Conservation (phyloP, 2,797 vertebrate species). For the Dicrostonyx torquatus region DNA sequence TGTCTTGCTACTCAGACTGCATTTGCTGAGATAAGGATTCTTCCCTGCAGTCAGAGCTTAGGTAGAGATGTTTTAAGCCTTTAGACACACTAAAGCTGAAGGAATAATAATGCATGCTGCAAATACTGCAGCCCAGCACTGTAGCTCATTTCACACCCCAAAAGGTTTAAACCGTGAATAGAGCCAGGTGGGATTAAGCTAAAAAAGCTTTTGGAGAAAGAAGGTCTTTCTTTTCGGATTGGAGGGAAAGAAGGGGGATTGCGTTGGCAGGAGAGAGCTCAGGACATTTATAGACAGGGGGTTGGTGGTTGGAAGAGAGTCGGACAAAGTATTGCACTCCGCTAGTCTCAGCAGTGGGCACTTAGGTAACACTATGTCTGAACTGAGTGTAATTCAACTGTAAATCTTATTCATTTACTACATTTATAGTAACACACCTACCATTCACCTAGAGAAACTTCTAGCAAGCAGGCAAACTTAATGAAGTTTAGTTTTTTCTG, state of each 20-base stretch:
- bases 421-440: neutral
- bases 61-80: slow-evolving; percentile 52
- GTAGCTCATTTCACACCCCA: slow-evolving; percentile 62
- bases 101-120: slow-evolving; percentile 47
- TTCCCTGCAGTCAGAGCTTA: slow-evolving; percentile 64
- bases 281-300: neutral
- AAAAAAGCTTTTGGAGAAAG: slow-evolving; percentile 54
- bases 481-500: slow-evolving; percentile 13
- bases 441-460: neutral
- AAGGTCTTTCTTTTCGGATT: slow-evolving; percentile 23
- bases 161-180: slow-evolving; percentile 57
- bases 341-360: neutral
- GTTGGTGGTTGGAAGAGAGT: neutral
- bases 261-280: slow-evolving; percentile 18
- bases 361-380: neutral
- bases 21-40: slow-evolving; percentile 70
- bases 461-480: neutral
- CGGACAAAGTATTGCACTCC: neutral
- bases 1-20: slow-evolving; percentile 45
- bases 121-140: slow-evolving; percentile 4
- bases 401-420: neutral
- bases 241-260: neutral
- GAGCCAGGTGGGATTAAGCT: slow-evolving; percentile 53
- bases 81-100: slow-evolving; percentile 46
- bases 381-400: neutral